Base-by-base conservation (phyloP, 2,113 vertebrate genomes). In the Ophiodon elongatus region DNA sequence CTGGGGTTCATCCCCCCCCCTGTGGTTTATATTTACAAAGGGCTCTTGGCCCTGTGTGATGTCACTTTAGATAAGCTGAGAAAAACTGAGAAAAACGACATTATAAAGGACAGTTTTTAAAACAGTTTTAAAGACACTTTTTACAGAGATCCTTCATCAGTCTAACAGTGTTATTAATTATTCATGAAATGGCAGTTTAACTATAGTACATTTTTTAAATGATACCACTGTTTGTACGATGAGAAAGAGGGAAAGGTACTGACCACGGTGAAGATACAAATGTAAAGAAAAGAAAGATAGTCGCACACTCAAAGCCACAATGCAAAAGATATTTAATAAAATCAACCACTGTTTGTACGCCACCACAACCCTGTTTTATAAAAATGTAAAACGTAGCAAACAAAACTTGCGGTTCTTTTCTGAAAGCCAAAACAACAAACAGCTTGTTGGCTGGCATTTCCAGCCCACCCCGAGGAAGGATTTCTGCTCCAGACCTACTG, bases 361-460 rank as follows among this genome's bases (percentile, higher is more conserved):
- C 47, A 69, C 77, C 78, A 82, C 63, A 78, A 37, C 35, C n/a
- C 19, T 15, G 54, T 68, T 59, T 27, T 41, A 50, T 43, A 66
- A 73, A 70, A 69, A 69, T 25, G 50, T 56, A 76, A 71, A 87
- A 83, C 41, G 56, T 7, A 47, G 72, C 57, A 80, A 86, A 87
- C 63, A 79, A 60, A 88, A 86, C 68, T 76, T 29, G 50, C 6
- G 31, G n/a, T 80, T 81, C 21, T 84, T 83, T 69, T 75, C 57
- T 23, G 11, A 78, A 72, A 86, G 76, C 71, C 82, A 25, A 70
- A 83, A 89, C 82, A 91, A 83, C 84, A 85, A 87, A 86, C 85
- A 86, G 89, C 88, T 77, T 76, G 89, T 80, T 94, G 93, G 91
- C 89, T 92, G 91, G 89, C 91, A 93, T 93, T 93, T 89, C 33